Base-by-base conservation (phyloP, 2,888 invertebrate species). In the Gonocerus acuteangulatus region DNA sequence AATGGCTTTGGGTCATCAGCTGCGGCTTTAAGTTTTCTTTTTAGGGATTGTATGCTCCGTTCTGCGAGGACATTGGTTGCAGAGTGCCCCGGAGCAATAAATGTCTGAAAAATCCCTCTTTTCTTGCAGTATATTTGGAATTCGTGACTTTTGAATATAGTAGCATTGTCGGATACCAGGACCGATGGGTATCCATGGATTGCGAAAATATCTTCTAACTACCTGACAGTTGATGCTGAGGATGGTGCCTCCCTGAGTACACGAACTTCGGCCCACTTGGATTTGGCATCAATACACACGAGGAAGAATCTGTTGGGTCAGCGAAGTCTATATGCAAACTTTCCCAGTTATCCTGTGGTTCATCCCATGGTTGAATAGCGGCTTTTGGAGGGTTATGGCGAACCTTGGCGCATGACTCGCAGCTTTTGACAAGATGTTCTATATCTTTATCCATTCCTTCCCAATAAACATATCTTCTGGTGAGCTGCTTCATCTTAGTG, bases 401-500 rank as follows among this genome's bases (percentile, higher is more conserved):
- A 6, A 65, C 61, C 45, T 67, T 54, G 13, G 65, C 63, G 63
- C 70, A 71, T 1, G 61, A n/a, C 51, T 61, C 15, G 64, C 69
- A 71, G 13, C 60, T 36, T 58, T 62, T 59, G 6, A 69, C 67
- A 13, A 69, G 27, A 13, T 47, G 11, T 60, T 70, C 69, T 47
- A 70, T 69, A 54, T 69, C 68, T 21, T 52, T 48, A 57, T 71
- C 69, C 3, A 70, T 63, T 22, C 66, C 62, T 23, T 65, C 67
- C 70, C 69, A 71, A 63, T 67, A 69, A n/a, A 70, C 66, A 61
- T 69, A 69, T 1, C 66, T 65, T 11, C 70, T 58, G 70, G 42
- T 19, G 63, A 52, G 51, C 70, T 71, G 27, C 68, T 69, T 6
- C 67, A 63, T 6, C 70, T 66, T 1, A 71, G 70, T 9, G n/a